phyloP scores from a whole-genome alignment of 2,113 vertebrate genomes.

The Clarias magur region DNA sequence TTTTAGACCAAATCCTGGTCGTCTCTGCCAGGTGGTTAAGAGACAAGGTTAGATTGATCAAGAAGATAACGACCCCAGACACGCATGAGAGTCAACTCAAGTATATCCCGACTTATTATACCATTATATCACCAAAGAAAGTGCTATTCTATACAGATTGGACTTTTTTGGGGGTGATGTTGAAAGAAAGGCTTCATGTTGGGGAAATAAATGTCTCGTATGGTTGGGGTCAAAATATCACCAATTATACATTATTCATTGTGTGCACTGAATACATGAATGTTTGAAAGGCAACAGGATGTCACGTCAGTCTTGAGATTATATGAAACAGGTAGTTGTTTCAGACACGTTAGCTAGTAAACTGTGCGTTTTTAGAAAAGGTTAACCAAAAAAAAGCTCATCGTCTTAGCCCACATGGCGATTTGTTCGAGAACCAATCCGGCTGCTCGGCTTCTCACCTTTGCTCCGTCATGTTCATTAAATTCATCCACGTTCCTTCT shows the following conservation, averaged over 20 bases:
- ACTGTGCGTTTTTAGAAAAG: not conserved
- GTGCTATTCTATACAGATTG: not conserved
- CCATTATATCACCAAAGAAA: not conserved
- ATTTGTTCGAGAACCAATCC: not conserved
- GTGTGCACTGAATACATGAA: not conserved
- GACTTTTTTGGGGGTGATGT: not conserved
- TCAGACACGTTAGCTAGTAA: not conserved
- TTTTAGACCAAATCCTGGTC: not conserved
- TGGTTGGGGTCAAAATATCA: not conserved
- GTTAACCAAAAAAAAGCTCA: not conserved
- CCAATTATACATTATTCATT: not conserved
- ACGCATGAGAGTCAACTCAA: not conserved
- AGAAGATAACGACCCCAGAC: not conserved
- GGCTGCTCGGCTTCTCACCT: not conserved
- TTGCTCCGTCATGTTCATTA: not conserved
- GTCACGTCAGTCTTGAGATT: not conserved
- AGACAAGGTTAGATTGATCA: not conserved
- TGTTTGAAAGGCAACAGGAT: not conserved
- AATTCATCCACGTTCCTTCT: not conserved
- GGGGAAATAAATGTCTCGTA: not conserved
- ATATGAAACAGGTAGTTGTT: not conserved
- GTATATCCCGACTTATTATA: not conserved
- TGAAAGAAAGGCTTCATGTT: not conserved
- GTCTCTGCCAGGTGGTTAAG: not conserved
- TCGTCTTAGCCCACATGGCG: not conserved